These are phyloP conservation scores for Neoaliturus tenellus DNA, from an alignment of 2,888 invertebrate genomes.

Conservation along the genomic window DNA sequence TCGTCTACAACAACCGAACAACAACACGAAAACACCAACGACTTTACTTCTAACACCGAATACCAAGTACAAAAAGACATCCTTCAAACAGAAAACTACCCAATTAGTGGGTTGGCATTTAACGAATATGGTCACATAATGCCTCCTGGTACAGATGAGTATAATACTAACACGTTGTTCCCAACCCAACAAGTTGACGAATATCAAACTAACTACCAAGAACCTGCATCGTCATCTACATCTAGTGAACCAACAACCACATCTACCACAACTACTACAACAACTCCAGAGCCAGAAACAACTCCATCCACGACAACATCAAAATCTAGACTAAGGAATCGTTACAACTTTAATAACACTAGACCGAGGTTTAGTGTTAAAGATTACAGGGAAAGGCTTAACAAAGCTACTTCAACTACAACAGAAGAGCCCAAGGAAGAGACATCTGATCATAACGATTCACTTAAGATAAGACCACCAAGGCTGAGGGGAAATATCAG, in stretches of 20 bases:
- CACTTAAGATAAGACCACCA: constrained; percentile 72
- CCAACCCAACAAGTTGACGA: constrained; percentile 53
- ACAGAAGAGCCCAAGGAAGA: constrained; percentile 65
- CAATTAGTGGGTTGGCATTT: constrained; percentile 27
- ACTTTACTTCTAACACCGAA: constrained; percentile 14
- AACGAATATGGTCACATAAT: constrained; percentile 43
- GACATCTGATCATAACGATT: constrained; percentile 71
- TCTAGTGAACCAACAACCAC: constrained; percentile 58
- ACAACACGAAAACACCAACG: neutral
- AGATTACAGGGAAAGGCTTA: constrained; percentile 75
- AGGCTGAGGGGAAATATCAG: constrained; percentile 64
- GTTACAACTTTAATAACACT: constrained; percentile 70
- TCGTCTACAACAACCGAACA: constrained; percentile 35
- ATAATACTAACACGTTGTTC: constrained; percentile 47
- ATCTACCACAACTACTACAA: constrained; percentile 65
- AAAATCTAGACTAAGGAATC: constrained; percentile 61
- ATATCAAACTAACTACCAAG: constrained; percentile 37
- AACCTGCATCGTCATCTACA: constrained; percentile 11
- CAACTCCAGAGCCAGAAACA: constrained; percentile 58
- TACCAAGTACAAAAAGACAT: constrained; percentile 13
- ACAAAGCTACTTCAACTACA: constrained; percentile 71
- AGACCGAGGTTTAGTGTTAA: constrained; percentile 86
- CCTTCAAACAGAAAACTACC: constrained; percentile 13
- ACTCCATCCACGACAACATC: constrained; percentile 49
- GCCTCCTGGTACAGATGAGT: neutral